Percentiles rank a stretch among this genome's conserved stretches.
Evolutionary conservation across 2,113 vertebrate species (phyloP).

Genomic region (Camelus bactrianus): DNA sequence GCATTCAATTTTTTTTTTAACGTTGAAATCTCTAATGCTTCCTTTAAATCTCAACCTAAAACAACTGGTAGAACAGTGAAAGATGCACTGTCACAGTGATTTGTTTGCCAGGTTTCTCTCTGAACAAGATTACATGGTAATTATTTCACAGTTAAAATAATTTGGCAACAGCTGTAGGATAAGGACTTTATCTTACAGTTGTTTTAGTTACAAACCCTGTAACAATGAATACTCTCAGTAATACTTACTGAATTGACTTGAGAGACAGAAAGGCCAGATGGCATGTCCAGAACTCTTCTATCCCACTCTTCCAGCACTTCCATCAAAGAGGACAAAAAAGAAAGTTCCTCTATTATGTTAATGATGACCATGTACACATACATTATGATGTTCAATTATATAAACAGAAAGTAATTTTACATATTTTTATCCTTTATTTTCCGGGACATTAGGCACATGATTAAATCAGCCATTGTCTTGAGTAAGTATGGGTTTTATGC

Average conservation of each 20-base stretch:
- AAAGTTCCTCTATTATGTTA: not conserved
- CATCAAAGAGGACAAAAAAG: not conserved
- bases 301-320: not conserved
- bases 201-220: not conserved
- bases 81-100: not conserved
- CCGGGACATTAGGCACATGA: not conserved
- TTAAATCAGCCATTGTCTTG: not conserved
- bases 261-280: not conserved
- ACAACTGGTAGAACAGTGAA: not conserved
- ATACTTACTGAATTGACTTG: not conserved
- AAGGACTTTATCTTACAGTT: not conserved
- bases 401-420: not conserved
- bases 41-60: not conserved
- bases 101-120: not conserved
- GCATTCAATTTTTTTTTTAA: not conserved
- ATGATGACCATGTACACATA: not conserved
- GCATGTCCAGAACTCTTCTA: not conserved
- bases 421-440: not conserved
- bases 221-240: not conserved
- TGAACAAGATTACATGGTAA: not conserved
- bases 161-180: not conserved
- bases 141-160: slow-evolving; percentile 12
- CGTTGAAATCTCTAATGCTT: not conserved
- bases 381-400: not conserved
- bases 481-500: not conserved